A percentile compares a stretch with the other conserved stretches of the same genome.
Evolutionary conservation across 2,113 vertebrate genomes (phyloP).

Genomic region (Stegastes partitus): DNA sequence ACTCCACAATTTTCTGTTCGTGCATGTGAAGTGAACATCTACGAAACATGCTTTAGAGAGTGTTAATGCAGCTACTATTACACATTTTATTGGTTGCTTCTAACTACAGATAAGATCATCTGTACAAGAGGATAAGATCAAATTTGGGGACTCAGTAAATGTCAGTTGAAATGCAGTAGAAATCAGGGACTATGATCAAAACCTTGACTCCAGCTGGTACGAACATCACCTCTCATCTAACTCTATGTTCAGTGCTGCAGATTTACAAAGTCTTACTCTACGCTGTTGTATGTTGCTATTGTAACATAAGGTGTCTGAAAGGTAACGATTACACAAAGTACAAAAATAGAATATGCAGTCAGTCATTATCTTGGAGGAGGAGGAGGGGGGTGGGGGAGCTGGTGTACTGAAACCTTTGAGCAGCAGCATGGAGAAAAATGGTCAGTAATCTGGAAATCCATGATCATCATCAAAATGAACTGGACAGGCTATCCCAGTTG

Average conservation of each 20-base stretch:
- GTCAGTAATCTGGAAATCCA: constrained; percentile 38
- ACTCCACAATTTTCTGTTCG: constrained; percentile 7
- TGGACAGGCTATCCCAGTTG: constrained; percentile 13
- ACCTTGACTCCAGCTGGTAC: not conserved
- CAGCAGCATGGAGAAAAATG: constrained; percentile 31
- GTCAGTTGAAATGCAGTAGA: not conserved
- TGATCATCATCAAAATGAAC: constrained; percentile 5
- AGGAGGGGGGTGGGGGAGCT: not conserved
- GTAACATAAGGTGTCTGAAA: constrained; percentile 20
- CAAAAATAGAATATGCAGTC: constrained; percentile 57
- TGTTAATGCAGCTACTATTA: constrained; percentile 1
- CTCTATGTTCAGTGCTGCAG: constrained; percentile 19
- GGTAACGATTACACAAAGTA: constrained; percentile 33
- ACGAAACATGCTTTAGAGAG: constrained; percentile 19
- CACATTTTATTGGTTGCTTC: not conserved
- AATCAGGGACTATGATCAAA: not conserved
- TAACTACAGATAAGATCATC: constrained; percentile 10
- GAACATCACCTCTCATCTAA: not conserved
- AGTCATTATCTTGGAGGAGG: not conserved
- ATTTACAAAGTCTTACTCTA: constrained; percentile 7
- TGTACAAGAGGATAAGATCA: not conserved
- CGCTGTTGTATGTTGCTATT: not conserved
- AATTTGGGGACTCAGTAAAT: constrained; percentile 16
- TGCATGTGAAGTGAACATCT: constrained; percentile 14
- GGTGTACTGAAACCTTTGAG: constrained; percentile 40